These are phyloP conservation scores for Ibycter americanus DNA, from an alignment of 2,797 vertebrate genomes.

Conservation along the genomic window DNA sequence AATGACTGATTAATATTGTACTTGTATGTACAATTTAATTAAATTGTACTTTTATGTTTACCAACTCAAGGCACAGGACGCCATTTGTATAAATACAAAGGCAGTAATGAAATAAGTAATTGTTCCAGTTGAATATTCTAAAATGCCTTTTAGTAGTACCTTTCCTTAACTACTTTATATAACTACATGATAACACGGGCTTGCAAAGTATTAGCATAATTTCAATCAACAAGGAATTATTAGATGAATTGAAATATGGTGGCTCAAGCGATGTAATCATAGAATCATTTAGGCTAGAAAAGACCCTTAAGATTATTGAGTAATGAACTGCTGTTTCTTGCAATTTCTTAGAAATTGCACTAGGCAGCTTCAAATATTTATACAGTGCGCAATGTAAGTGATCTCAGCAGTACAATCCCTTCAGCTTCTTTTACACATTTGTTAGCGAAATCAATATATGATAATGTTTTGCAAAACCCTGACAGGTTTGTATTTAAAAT, in stretches of 20 bases:
- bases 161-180: not conserved
- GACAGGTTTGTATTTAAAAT: not conserved
- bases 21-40: not conserved
- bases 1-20: not conserved
- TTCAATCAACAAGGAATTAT: not conserved
- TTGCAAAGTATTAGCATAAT: not conserved
- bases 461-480: not conserved
- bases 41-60: not conserved
- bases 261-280: not conserved
- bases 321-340: not conserved
- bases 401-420: not conserved
- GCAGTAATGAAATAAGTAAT: not conserved
- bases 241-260: not conserved
- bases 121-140: not conserved
- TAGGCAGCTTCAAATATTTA: conserved; percentile 8
- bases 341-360: not conserved
- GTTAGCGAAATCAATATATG: not conserved
- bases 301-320: not conserved
- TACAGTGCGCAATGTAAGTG: not conserved
- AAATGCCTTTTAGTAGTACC: not conserved
- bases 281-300: not conserved
- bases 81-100: not conserved
- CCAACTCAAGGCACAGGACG: not conserved
- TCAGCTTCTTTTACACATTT: not conserved
- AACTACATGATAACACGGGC: not conserved